phyloP scores from a whole-genome alignment of 1,140 invertebrate genomes.

The Drosophila orena region DNA sequence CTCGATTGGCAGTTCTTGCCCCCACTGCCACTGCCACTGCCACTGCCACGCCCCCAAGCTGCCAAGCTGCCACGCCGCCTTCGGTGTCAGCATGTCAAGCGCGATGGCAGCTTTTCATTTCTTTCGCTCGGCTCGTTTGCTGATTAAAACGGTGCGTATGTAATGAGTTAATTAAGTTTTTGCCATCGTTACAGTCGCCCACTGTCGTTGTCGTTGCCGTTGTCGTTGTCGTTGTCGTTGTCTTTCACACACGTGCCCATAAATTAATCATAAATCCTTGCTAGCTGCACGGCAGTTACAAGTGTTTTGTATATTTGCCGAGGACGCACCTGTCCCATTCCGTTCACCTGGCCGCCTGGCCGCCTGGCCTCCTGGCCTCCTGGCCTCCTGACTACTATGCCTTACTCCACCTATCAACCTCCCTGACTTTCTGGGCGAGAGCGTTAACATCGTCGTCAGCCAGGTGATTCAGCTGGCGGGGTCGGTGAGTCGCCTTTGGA shows the following conservation, averaged over 20 bases:
- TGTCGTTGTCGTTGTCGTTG: constrained; percentile 17
- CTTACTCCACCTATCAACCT: background rate
- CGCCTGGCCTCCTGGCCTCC: background rate
- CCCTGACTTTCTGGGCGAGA: constrained; percentile 8
- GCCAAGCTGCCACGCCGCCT: constrained; percentile 1
- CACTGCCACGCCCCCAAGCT: background rate
- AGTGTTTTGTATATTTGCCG: constrained; percentile 80
- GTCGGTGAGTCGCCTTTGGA: constrained; percentile 4
- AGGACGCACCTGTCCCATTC: constrained; percentile 52
- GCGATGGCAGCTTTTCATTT: constrained; percentile 45
- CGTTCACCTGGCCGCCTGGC: constrained; percentile 5
- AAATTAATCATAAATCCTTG: constrained; percentile 80
- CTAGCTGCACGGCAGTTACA: constrained; percentile 56
- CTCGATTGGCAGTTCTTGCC: constrained; percentile 43
- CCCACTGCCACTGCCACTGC: too few relatives aligned
- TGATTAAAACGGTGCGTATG: constrained; percentile 80
- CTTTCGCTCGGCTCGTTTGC: constrained; percentile 68
- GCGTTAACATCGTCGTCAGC: constrained; percentile 44
- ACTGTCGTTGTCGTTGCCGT: constrained; percentile 20
- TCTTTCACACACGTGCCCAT: constrained; percentile 52
- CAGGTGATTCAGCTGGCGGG: constrained; percentile 12
- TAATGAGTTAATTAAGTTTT: constrained; percentile 85
- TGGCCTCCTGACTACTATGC: background rate
- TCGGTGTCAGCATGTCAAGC: constrained; percentile 53
- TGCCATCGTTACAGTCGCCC: constrained; percentile 51